Evolutionary conservation across 2,797 vertebrate genomes (phyloP).

Genomic region (Eidolon dupreanum): DNA sequence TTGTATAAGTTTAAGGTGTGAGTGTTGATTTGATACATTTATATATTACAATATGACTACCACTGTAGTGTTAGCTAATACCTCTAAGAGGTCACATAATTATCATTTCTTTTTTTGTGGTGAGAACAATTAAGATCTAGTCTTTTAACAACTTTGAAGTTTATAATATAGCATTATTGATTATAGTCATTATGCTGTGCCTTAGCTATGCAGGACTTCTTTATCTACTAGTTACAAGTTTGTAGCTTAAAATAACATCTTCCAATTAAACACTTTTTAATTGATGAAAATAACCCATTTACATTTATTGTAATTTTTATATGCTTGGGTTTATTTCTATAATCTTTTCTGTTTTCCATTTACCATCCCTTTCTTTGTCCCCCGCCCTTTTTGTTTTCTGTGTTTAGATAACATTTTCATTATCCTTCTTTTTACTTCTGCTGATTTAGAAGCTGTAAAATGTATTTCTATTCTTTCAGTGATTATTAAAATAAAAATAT

Average conservation of each 20-base stretch:
- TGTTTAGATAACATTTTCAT: background rate
- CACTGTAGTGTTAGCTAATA: background rate
- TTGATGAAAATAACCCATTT: slow-evolving; percentile 17
- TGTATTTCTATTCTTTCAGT: background rate
- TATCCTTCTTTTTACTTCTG: background rate
- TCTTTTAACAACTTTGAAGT: background rate
- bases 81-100: background rate
- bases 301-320: slow-evolving; percentile 6
- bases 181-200: background rate
- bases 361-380: background rate
- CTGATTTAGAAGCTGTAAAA: background rate
- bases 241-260: background rate
- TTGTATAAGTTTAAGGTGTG: background rate
- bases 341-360: slow-evolving; percentile 8
- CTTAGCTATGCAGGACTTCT: background rate
- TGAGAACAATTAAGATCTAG: background rate
- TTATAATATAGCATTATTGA: background rate
- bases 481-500: background rate
- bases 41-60: background rate
- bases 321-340: background rate
- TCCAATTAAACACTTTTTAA: background rate
- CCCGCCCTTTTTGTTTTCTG: background rate
- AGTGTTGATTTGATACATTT: background rate
- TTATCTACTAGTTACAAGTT: background rate
- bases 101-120: background rate